These are phyloP conservation scores for Alcis repandata DNA, from an alignment of 2,888 invertebrate genomes.

Conservation along the genomic window DNA sequence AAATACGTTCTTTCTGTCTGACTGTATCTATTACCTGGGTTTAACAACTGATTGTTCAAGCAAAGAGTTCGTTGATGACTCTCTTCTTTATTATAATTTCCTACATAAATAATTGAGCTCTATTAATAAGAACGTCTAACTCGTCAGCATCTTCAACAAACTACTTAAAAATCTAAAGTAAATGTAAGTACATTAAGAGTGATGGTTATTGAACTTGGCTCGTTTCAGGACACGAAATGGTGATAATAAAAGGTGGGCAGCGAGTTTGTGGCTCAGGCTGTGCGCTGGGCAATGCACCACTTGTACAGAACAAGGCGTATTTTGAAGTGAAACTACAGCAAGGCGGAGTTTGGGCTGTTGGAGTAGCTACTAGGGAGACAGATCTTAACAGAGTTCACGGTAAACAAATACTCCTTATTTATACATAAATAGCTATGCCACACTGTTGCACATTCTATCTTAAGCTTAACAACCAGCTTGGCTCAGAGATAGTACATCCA, in stretches of 20 bases:
- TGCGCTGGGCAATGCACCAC: conserved; percentile 96
- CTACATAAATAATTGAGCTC: too few relatives aligned
- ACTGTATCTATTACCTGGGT: neutral
- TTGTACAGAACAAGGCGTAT: conserved; percentile 98
- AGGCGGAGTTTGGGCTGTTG: conserved; percentile 98
- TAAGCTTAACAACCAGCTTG: too few relatives aligned
- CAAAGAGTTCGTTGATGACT: neutral
- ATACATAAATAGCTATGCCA: neutral
- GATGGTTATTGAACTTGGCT: neutral
- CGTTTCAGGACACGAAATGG: conserved; percentile 95
- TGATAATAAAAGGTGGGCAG: conserved; percentile 97
- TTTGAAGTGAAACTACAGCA: conserved; percentile 99
- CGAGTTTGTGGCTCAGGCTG: conserved; percentile 98
- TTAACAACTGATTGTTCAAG: neutral
- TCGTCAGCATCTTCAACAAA: too few relatives aligned
- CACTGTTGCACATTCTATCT: too few relatives aligned
- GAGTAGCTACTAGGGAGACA: conserved; percentile 95
- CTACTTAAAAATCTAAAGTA: too few relatives aligned
- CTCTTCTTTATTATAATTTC: too few relatives aligned
- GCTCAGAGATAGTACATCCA: too few relatives aligned
- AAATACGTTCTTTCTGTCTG: neutral
- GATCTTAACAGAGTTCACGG: conserved; percentile 94
- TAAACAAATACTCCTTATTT: conserved; percentile 54
- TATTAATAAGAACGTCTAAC: too few relatives aligned
- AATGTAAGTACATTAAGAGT: neutral